These are phyloP conservation scores for Scolopax mira DNA, from an alignment of 2,113 vertebrate species.

Conservation along the genomic window DNA sequence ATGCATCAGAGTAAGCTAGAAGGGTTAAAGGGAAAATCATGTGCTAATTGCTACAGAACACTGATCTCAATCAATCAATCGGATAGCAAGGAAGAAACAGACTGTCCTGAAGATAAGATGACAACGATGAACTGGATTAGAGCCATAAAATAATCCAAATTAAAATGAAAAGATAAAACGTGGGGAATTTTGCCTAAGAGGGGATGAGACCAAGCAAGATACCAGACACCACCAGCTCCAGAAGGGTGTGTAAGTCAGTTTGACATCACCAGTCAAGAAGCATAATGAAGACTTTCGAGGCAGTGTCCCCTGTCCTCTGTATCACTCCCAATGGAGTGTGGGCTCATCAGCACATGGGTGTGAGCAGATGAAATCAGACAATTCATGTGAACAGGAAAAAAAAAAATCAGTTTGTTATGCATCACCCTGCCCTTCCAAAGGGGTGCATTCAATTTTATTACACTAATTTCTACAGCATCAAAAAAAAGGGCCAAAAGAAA, in stretches of 20 bases:
- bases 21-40: background rate
- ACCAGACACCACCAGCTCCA: background rate
- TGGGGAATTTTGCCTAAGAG: background rate
- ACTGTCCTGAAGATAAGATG: background rate
- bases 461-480: background rate
- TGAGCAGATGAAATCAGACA: background rate
- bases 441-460: background rate
- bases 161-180: background rate
- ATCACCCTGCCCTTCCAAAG: background rate
- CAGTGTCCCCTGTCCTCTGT: fast-evolving
- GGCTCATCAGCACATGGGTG: background rate
- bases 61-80: background rate
- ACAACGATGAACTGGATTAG: background rate
- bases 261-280: background rate
- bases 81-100: background rate
- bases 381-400: background rate
- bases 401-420: background rate
- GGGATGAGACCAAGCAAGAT: background rate
- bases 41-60: background rate
- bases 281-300: background rate
- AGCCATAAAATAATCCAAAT: background rate
- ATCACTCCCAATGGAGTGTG: background rate
- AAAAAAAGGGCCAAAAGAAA: background rate
- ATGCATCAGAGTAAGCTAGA: background rate
- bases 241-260: background rate